phyloP scores from a whole-genome alignment of 1,140 invertebrate genomes.

The Venustaconcha ellipsiformis region DNA sequence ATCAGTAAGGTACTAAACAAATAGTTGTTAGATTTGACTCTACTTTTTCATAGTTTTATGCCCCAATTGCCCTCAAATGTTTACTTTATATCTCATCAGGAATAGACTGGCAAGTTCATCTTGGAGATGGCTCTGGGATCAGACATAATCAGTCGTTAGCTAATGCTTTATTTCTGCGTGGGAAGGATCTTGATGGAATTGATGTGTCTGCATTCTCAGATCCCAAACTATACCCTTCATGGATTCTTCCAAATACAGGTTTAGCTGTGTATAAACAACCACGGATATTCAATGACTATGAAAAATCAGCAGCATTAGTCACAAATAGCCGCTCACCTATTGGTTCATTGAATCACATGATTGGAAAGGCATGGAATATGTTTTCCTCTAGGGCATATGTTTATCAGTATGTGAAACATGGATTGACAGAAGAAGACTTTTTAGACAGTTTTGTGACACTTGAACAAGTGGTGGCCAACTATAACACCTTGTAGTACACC shows the following conservation, averaged over 20 bases:
- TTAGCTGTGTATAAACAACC: slow-evolving; percentile 42
- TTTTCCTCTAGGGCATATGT: slow-evolving; percentile 67
- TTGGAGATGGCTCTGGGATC: slow-evolving; percentile 32
- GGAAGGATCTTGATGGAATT: slow-evolving; percentile 48
- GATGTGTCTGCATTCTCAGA: slow-evolving; percentile 55
- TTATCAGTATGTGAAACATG: slow-evolving; percentile 67
- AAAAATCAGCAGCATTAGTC: slow-evolving; percentile 63
- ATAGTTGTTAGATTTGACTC: too few species aligned
- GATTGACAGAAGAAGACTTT: slow-evolving; percentile 65
- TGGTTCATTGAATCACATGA: slow-evolving; percentile 51
- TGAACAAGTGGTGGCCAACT: slow-evolving; percentile 66
- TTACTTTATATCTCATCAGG: slow-evolving; percentile 38
- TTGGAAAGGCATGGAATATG: slow-evolving; percentile 68
- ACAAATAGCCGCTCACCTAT: slow-evolving; percentile 62
- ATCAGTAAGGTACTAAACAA: too few species aligned
- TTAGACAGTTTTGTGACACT: slow-evolving; percentile 66
- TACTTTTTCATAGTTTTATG: too few species aligned
- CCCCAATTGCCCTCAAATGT: too few species aligned
- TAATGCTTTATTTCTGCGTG: slow-evolving; percentile 59
- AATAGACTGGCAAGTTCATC: slow-evolving; percentile 65
- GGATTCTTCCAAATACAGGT: slow-evolving; percentile 50
- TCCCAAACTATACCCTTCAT: slow-evolving; percentile 56
- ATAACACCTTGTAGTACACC: slow-evolving; percentile 55
- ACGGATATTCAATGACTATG: slow-evolving; percentile 60
- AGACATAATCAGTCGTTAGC: slow-evolving; percentile 57